Evolutionary conservation across 2,797 vertebrate species (phyloP).

Genomic region (Melanotaenia nigrans): DNA sequence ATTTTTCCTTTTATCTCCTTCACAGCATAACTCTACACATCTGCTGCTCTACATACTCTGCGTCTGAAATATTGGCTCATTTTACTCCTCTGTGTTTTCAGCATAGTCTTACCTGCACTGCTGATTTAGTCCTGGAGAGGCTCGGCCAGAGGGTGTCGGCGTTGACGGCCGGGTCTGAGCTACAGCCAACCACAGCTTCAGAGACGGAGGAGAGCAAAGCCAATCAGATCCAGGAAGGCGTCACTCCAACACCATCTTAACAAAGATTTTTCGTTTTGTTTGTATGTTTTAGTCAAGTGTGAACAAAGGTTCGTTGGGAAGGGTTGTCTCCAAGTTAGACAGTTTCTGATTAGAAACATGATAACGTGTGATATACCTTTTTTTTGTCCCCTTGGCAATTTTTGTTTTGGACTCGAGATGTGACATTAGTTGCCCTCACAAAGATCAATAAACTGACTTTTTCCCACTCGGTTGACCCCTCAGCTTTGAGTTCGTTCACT

Average conservation of each 20-base stretch:
- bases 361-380: not conserved
- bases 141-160: conserved; percentile 67
- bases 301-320: conserved; percentile 17
- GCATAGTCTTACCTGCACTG: conserved; percentile 80
- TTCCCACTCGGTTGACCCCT: not conserved
- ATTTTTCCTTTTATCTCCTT: not conserved
- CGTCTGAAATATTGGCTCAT: not conserved
- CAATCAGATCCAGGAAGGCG: conserved; percentile 22
- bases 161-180: conserved; percentile 44
- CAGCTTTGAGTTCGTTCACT: not conserved
- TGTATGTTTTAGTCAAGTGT: conserved; percentile 2
- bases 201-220: conserved; percentile 31
- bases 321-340: conserved; percentile 17
- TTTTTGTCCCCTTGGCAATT: not conserved
- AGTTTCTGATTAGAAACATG: not conserved
- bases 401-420: not conserved
- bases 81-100: conserved; percentile 43
- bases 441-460: not conserved
- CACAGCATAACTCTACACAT: not conserved
- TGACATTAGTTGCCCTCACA: not conserved
- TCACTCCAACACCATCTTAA: conserved; percentile 32
- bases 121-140: conserved; percentile 78
- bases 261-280: conserved; percentile 1
- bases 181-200: conserved; percentile 29
- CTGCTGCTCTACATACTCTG: not conserved